These are phyloP conservation scores for Drosophila emarginata DNA, from an alignment of 2,888 invertebrate genomes.

Conservation along the genomic window DNA sequence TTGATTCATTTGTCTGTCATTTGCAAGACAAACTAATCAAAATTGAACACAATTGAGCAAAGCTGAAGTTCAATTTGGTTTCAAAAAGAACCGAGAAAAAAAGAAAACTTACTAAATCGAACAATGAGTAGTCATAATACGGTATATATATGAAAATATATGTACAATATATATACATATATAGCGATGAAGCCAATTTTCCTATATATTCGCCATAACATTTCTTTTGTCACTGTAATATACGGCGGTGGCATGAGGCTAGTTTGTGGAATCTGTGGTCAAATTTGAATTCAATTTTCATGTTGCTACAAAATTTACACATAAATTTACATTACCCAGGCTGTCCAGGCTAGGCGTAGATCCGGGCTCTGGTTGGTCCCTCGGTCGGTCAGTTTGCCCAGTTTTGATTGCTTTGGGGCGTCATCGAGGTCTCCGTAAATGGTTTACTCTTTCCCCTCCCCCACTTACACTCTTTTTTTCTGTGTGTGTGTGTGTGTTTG, in stretches of 20 bases:
- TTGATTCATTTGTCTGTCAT: not conserved
- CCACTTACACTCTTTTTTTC: not conserved
- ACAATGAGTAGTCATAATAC: not conserved
- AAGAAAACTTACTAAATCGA: not conserved
- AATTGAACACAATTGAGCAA: not conserved
- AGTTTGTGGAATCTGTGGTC: constrained; percentile 1
- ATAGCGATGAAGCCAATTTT: too few species aligned
- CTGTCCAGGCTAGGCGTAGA: not conserved
- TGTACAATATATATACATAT: too few species aligned
- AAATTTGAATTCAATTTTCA: constrained; percentile 56
- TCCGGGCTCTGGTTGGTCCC: too few species aligned
- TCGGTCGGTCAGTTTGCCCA: not conserved
- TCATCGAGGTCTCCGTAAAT: constrained; percentile 5
- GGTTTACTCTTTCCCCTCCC: constrained; percentile 4
- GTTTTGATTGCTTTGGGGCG: constrained; percentile 38
- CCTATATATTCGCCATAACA: too few species aligned
- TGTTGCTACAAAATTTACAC: constrained; percentile 38
- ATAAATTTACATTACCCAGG: constrained; percentile 55
- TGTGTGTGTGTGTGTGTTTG: not conserved
- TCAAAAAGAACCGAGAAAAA: not conserved
- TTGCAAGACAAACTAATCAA: not conserved
- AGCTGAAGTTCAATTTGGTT: not conserved
- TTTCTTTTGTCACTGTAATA: not conserved
- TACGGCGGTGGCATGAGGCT: not conserved
- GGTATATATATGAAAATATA: too few species aligned